Percentiles rank a stretch among this genome's conserved stretches.
phyloP scores from a whole-genome alignment of 2,797 vertebrate genomes.

The Anguilla pacifica region DNA sequence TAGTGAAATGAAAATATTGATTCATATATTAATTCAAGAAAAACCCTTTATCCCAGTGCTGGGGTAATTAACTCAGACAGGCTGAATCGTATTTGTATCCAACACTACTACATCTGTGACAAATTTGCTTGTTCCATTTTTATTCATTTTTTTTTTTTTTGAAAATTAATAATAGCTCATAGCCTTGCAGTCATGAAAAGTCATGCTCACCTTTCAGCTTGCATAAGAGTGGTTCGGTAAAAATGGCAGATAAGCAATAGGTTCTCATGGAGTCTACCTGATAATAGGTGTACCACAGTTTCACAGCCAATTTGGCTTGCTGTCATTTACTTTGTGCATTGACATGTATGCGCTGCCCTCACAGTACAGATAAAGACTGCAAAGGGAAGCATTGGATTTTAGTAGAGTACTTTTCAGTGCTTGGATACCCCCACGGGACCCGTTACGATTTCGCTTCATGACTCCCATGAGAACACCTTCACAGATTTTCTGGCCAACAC shows the following conservation, averaged over 20 bases:
- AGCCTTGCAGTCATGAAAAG: not conserved
- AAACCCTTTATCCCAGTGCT: no score
- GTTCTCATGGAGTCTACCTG: not conserved
- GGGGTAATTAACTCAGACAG: no score
- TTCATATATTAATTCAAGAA: no score
- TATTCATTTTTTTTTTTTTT: not conserved
- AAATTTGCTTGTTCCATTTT: not conserved
- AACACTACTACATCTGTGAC: not conserved
- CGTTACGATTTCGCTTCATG: not conserved
- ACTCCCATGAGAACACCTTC: conserved; percentile 7
- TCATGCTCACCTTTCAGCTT: not conserved
- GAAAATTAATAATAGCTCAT: not conserved
- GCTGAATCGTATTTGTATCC: not conserved
- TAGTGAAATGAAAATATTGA: no score
- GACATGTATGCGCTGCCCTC: not conserved
- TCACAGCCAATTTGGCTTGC: not conserved
- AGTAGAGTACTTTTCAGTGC: not conserved
- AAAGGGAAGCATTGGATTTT: not conserved
- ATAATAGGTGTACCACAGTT: not conserved
- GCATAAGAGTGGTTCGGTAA: not conserved
- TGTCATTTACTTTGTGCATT: not conserved
- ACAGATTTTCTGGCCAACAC: conserved; percentile 8
- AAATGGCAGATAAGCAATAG: not conserved
- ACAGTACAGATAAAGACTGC: not conserved
- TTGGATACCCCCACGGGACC: not conserved